Percentiles rank a stretch among this genome's conserved stretches.
phyloP scores from a whole-genome alignment of 1,140 invertebrate genomes.

The Phthorimaea operculella region DNA sequence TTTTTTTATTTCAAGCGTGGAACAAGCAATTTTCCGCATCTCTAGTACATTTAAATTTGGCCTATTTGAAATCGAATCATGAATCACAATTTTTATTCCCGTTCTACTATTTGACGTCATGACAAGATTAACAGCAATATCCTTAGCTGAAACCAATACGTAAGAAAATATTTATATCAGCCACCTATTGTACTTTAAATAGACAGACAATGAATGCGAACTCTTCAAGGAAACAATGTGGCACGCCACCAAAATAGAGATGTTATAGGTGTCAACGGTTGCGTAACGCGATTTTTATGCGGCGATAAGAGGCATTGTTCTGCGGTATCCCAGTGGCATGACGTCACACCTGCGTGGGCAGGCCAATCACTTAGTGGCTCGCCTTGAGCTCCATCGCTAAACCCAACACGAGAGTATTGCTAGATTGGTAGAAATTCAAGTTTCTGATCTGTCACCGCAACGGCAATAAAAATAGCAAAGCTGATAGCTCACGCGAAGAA shows the following conservation, averaged over 20 bases:
- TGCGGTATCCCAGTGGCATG: slow-evolving; percentile 32
- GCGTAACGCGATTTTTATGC: slow-evolving; percentile 42
- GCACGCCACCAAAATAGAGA: slow-evolving; percentile 30
- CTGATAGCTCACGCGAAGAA: too few relatives aligned
- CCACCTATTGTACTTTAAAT: not conserved
- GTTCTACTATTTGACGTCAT: too few relatives aligned
- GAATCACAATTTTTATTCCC: too few relatives aligned
- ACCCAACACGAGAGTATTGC: not conserved
- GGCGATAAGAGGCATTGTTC: slow-evolving; percentile 47
- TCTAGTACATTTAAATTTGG: too few relatives aligned
- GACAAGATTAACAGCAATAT: too few relatives aligned
- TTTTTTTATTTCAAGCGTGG: too few relatives aligned
- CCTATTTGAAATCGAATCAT: too few relatives aligned
- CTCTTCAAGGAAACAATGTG: slow-evolving; percentile 6
- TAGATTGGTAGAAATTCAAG: not conserved
- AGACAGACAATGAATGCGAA: not conserved
- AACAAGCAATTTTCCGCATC: too few relatives aligned
- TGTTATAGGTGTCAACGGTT: slow-evolving; percentile 42
- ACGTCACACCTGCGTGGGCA: slow-evolving; percentile 50
- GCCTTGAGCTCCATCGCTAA: slow-evolving; percentile 34
- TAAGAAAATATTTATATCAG: not conserved
- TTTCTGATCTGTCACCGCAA: too few relatives aligned
- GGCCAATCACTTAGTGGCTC: slow-evolving; percentile 34
- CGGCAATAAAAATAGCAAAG: too few relatives aligned
- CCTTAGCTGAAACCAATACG: not conserved